phyloP scores from a whole-genome alignment of 2,888 invertebrate genomes.

The Catocala sponsa region DNA sequence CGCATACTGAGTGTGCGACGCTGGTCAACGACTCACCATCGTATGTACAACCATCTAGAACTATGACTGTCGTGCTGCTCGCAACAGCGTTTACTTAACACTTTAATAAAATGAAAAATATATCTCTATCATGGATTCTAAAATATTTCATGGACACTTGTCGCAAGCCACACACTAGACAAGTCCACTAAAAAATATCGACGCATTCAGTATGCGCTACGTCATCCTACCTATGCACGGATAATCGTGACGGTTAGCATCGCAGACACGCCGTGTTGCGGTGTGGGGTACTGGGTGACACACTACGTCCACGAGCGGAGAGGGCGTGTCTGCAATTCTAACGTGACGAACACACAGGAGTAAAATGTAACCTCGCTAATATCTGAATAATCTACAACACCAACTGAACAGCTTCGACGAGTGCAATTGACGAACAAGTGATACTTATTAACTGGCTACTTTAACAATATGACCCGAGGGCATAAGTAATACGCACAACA shows the following conservation, averaged over 20 bases:
- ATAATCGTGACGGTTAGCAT: slow-evolving; percentile 55
- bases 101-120: slow-evolving; percentile 23
- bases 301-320: too few species aligned
- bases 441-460: slow-evolving; percentile 83
- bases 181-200: slow-evolving; percentile 35
- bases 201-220: slow-evolving; percentile 63
- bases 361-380: slow-evolving; percentile 66
- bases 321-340: slow-evolving; percentile 55
- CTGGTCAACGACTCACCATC: not conserved
- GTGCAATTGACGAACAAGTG: slow-evolving; percentile 88
- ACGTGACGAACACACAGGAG: slow-evolving; percentile 57
- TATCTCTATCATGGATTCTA: slow-evolving; percentile 20
- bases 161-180: slow-evolving; percentile 48
- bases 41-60: slow-evolving; percentile 11
- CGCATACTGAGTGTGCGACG: slow-evolving; percentile 50
- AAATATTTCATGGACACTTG: slow-evolving; percentile 24
- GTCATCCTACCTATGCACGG: slow-evolving; percentile 53
- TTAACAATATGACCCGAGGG: slow-evolving; percentile 83
- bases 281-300: not conserved
- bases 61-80: slow-evolving; percentile 23
- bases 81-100: slow-evolving; percentile 30
- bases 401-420: slow-evolving; percentile 82
- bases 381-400: slow-evolving; percentile 74
- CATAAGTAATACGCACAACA: slow-evolving; percentile 75
- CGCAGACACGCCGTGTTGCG: slow-evolving; percentile 53